Evolutionary conservation across 2,797 vertebrate species (phyloP).

Genomic region (Lophotriccus pileatus): DNA sequence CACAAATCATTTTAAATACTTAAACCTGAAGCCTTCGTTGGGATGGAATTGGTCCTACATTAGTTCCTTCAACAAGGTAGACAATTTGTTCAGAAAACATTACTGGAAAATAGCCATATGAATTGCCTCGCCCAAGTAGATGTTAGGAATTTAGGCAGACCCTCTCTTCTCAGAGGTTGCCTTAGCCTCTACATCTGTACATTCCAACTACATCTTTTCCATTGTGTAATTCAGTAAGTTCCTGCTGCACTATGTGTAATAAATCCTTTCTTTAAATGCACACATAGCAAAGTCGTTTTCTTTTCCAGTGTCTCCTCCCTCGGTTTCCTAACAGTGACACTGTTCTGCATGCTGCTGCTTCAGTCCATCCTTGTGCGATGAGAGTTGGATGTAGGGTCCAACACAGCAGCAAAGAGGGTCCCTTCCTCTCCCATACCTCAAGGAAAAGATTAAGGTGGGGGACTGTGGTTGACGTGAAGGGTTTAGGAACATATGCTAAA

Average conservation of each 20-base stretch:
- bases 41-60: neutral
- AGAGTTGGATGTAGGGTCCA: neutral
- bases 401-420: too few relatives aligned
- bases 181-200: neutral
- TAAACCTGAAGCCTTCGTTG: neutral
- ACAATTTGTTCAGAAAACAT: neutral
- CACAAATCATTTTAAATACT: neutral
- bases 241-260: rapidly evolving
- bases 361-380: rapidly evolving
- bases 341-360: neutral
- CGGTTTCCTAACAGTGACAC: neutral
- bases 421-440: neutral
- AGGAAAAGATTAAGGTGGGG: neutral
- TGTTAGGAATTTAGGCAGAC: neutral
- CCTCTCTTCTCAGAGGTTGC: neutral
- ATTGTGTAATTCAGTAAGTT: neutral
- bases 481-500: too few relatives aligned
- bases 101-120: neutral
- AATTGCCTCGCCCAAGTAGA: neutral
- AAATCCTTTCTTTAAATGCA: neutral
- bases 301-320: neutral
- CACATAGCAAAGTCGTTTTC: neutral
- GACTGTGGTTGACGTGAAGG: too few relatives aligned
- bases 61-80: neutral
- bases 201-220: neutral